phyloP scores from a whole-genome alignment of 2,797 vertebrate genomes.

The Dromococcyx pavoninus region DNA sequence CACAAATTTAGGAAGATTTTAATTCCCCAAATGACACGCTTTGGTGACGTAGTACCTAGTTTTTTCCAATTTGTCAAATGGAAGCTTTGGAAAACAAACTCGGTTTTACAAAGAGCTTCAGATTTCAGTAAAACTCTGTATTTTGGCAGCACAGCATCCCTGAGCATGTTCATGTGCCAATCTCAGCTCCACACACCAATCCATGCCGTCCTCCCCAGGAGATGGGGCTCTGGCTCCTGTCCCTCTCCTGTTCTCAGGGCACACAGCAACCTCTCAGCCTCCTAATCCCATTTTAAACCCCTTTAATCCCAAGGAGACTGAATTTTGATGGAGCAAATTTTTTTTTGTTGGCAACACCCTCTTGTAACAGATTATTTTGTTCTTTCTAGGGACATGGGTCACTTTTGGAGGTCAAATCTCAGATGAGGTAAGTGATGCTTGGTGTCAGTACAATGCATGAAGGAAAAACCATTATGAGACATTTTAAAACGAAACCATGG shows the following conservation, averaged over 20 bases:
- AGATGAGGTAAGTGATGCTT: slow-evolving; percentile 86
- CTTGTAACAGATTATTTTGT: slow-evolving; percentile 11
- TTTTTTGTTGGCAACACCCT: not conserved
- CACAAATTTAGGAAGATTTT: not conserved
- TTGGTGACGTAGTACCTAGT: not conserved
- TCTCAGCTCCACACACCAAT: fast-evolving
- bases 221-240: not conserved
- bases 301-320: not conserved
- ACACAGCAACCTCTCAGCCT: not conserved
- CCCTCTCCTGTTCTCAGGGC: not conserved
- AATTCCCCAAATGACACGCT: not conserved
- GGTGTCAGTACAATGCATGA: not conserved
- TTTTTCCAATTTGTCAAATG: not conserved
- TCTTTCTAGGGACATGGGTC: slow-evolving; percentile 91
- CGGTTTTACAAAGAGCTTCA: not conserved
- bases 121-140: not conserved
- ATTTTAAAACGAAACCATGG: not conserved
- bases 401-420: slow-evolving; percentile 97
- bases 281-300: not conserved
- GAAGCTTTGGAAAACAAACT: not conserved
- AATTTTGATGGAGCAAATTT: not conserved
- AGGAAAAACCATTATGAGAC: not conserved
- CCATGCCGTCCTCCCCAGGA: fast-evolving
- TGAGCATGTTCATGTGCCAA: not conserved
- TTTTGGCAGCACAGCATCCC: not conserved